phyloP scores from a whole-genome alignment of 2,888 invertebrate genomes.

The Ornithoptera priamus region DNA sequence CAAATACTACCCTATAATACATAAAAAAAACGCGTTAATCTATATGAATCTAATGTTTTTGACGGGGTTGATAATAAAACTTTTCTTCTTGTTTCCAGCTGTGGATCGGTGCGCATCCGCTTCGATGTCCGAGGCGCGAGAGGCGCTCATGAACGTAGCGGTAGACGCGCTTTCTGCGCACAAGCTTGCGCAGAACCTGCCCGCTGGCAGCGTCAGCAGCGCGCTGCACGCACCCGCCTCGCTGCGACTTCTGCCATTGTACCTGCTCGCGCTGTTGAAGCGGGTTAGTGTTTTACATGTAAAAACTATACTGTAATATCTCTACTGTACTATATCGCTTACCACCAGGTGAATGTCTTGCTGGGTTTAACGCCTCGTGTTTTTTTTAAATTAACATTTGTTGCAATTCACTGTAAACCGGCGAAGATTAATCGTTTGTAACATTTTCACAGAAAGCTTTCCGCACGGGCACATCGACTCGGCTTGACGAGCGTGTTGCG shows the following conservation, averaged over 20 bases:
- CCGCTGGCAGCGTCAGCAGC: conserved; percentile 59
- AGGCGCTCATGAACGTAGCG: conserved; percentile 97
- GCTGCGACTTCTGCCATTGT: conserved; percentile 91
- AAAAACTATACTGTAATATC: no score
- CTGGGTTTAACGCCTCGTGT: no score
- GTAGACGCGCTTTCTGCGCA: conserved; percentile 86
- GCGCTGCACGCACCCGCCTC: conserved; percentile 88
- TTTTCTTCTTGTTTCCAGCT: conserved; percentile 72
- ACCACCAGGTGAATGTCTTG: no score
- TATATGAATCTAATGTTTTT: no score
- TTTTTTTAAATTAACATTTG: no score
- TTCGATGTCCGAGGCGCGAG: conserved; percentile 94
- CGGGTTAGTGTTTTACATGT: conserved; percentile 76
- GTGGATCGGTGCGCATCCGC: conserved; percentile 94
- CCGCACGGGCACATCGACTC: conserved; percentile 91
- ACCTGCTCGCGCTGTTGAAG: conserved; percentile 93
- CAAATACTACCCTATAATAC: no score
- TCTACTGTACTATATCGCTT: no score
- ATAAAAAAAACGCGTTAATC: no score
- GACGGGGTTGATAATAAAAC: no score
- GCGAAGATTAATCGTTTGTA: no score
- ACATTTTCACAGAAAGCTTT: conserved; percentile 85
- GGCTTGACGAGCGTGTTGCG: conserved; percentile 94
- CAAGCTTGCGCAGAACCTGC: conserved; percentile 80
- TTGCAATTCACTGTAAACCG: no score